Evolutionary conservation across 1,140 invertebrate species (phyloP), one percentile per base, ranked within the genome.

Genomic region (Meloidogyne exigua): DNA sequence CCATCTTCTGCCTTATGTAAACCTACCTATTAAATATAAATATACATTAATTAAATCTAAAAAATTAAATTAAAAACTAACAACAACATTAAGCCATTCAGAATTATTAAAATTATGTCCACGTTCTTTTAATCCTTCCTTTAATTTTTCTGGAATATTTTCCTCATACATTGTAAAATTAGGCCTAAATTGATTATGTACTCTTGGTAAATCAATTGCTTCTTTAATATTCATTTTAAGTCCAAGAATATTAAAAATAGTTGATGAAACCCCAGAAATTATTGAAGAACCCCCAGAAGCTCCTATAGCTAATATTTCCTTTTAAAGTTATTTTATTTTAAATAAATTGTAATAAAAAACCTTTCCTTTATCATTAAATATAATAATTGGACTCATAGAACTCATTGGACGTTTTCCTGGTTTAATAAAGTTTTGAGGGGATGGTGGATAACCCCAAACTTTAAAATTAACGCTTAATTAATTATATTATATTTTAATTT

Each of bases 141-240:
- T 57, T 57, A 57, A 57, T 57, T 57, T 57, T n/a, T 57, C 18
- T n/a, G 49, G 49, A n/a, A 57, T 57, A n/a, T n/a, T 21, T n/a
- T 57, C n/a, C 10, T 57, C 49, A 57, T n/a, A 57, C 18, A 57
- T n/a, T 18, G 94, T 83, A 42, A 90, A 80, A 90, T 95, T 93
- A 0, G 96, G 96, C 80, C 91, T 90, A 0, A 97, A 89, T 85
- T 99, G 96, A 89, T 98, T 93, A 88, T 99, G 95, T 74, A 98
- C 90, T 76, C 96, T 90, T 0, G 92, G 91, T 0, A 91, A 91
- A 89, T 96, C 95, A 2, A 97, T 91, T 0, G 95, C 93, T 87
- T 93, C 88, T 88, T 96, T 95, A 7, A 99, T 91, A 42, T 92
- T 91, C 76, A 95, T 57, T 57, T n/a, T n/a, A 57, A 57, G 18